A percentile compares a stretch with the other conserved stretches of the same genome.
These are phyloP conservation scores for Macrotus californicus DNA, from an alignment of 2,113 vertebrate species.

Conservation along the genomic window DNA sequence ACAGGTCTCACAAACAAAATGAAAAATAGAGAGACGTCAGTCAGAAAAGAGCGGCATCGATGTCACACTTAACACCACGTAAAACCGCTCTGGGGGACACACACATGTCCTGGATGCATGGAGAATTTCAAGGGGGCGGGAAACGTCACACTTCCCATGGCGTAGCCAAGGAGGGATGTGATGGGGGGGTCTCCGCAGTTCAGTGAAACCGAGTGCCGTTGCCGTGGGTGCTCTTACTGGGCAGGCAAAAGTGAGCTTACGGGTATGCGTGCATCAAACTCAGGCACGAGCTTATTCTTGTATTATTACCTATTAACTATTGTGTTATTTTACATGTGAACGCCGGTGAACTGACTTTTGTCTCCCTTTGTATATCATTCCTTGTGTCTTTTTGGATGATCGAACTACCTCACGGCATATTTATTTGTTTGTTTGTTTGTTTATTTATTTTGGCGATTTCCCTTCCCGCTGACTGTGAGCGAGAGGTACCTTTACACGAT, in stretches of 20 bases:
- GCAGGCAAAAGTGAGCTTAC: background rate
- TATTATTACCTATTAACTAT: no score
- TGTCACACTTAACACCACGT: no score
- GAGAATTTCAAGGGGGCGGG: background rate
- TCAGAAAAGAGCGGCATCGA: accelerated
- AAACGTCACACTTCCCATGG: background rate
- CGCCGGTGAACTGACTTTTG: no score
- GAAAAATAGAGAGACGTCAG: background rate
- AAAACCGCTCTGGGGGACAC: background rate
- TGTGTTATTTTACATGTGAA: no score
- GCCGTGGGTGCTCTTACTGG: background rate
- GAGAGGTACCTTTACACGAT: background rate
- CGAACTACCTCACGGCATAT: background rate
- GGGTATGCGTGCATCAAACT: background rate
- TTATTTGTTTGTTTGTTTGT: background rate
- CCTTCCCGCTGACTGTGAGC: background rate
- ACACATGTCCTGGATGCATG: background rate
- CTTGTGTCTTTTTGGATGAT: background rate
- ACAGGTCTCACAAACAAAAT: background rate
- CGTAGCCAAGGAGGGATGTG: background rate
- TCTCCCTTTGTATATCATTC: background rate
- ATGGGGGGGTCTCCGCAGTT: background rate
- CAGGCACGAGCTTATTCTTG: background rate
- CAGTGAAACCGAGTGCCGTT: background rate
- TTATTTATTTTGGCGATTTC: no score